Evolutionary conservation across 1,140 invertebrate species (phyloP).

Genomic region (Pomacea maculata): DNA sequence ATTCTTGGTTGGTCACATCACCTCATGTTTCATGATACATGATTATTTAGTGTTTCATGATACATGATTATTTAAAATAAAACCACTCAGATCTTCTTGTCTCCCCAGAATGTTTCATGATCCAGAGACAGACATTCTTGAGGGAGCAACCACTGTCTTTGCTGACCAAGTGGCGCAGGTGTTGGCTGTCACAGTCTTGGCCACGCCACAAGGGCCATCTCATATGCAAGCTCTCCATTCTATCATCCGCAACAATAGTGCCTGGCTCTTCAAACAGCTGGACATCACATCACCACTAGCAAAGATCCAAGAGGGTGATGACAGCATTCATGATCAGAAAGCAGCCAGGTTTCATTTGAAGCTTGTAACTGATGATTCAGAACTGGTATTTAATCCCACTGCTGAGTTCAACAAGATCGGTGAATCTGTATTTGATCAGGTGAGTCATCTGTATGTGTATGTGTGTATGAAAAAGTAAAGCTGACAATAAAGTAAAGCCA

Average conservation of each 20-base stretch:
- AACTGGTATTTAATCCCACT: constrained; percentile 45
- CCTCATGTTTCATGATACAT: constrained; percentile 29
- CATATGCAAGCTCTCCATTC: constrained; percentile 44
- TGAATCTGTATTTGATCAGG: constrained; percentile 51
- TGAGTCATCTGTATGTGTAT: constrained; percentile 29
- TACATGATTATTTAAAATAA: neutral
- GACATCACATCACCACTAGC: constrained; percentile 44
- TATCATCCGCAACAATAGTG: constrained; percentile 51
- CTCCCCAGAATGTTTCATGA: constrained; percentile 40
- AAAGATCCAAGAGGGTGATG: neutral
- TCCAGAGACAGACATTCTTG: constrained; percentile 38
- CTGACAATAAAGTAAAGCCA: neutral
- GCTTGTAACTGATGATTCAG: neutral
- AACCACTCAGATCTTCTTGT: neutral
- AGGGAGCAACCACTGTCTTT: constrained; percentile 49
- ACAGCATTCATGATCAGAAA: neutral
- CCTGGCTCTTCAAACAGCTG: constrained; percentile 55
- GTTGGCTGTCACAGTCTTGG: constrained; percentile 46
- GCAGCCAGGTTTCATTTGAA: constrained; percentile 5
- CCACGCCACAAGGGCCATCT: constrained; percentile 43
- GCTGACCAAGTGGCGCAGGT: constrained; percentile 46
- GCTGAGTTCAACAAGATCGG: constrained; percentile 51
- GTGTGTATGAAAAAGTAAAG: neutral
- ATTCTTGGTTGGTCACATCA: no score
- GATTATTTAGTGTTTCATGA: neutral